Evolutionary conservation across 2,113 vertebrate genomes (phyloP), one percentile per base, ranked within the genome.

Genomic region (Psittacara wagleri): DNA sequence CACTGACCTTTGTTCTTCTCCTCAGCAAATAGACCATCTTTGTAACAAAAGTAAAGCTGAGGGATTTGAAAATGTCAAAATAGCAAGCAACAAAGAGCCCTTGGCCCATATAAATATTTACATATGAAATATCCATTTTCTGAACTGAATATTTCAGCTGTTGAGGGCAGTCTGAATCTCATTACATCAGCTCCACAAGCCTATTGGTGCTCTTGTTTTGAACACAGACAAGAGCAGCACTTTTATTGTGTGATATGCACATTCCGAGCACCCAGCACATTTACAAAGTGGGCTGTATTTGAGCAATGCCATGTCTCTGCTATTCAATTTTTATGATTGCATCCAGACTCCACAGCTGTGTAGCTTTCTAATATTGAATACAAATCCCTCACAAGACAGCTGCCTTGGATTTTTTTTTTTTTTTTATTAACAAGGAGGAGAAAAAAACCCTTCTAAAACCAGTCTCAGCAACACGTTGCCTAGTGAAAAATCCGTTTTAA

Each of bases 321-420:
- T 95, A 46, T 86, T 81, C 90, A 95, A 51, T 91, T 96, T 96
- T 96, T 96, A 86, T 85, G 68, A 88, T 88, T 95, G 88, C 92
- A 96, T 97, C 92, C 95, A 97, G 92, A 92, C 86, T 97, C 84
- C 95, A 94, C 97, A 98, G 97, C 95, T 98, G 97, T 94, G 96
- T 73, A 89, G 88, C 84, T 97, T 96, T 88, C 92, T 94, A 84
- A 91, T 51, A 83, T 39, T 93, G 64, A 97, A 96, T 94, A 87
- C 92, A 96, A 72, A 86, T 73, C 88, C 19, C 49, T 96, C 84
- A 35, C 23, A 83, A 95, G 90, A 95, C 97, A 98, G 96, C 95
- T 98, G 97, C 86, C 77, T 92, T 83, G 29, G n/a, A 57, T 49
- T 72, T 23, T 62, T 72, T 79, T 37, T 35, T 35, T 37, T 37